phyloP scores from a whole-genome alignment of 2,797 vertebrate species.

The Pempheris klunzingeri region DNA sequence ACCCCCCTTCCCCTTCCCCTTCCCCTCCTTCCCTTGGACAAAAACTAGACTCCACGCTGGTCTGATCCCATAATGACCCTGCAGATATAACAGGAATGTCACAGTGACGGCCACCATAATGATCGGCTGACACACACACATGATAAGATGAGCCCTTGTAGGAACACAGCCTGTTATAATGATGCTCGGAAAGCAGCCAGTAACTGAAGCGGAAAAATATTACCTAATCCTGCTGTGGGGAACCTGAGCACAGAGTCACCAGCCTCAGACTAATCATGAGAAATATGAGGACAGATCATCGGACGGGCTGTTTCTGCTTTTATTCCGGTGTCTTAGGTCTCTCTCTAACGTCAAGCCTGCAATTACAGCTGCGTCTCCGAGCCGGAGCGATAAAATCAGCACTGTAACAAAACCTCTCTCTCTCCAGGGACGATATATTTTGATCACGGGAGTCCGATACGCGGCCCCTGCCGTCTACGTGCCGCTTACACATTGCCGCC shows the following conservation, averaged over 20 bases:
- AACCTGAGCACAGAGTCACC: constrained; percentile 34
- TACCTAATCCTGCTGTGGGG: constrained; percentile 57
- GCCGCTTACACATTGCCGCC: constrained; percentile 77
- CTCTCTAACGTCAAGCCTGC: constrained; percentile 67
- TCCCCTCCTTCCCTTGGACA: too few relatives aligned
- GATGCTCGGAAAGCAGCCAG: constrained; percentile 6
- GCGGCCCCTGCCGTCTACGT: constrained; percentile 81
- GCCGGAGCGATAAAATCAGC: constrained; percentile 75
- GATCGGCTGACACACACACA: constrained; percentile 22
- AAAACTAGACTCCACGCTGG: background rate
- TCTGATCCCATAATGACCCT: constrained; percentile 52
- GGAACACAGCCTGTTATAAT: constrained; percentile 35
- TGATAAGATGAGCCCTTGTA: background rate
- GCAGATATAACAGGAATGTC: constrained; percentile 31
- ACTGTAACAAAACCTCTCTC: constrained; percentile 73
- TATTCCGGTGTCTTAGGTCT: constrained; percentile 34
- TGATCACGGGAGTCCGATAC: constrained; percentile 84
- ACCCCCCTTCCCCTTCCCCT: too few relatives aligned
- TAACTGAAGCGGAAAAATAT: constrained; percentile 51
- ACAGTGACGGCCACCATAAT: background rate
- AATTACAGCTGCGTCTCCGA: constrained; percentile 75
- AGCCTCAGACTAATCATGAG: constrained; percentile 54
- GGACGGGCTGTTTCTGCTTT: background rate
- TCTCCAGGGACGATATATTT: constrained; percentile 78
- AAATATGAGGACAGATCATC: constrained; percentile 1